Conservation (phyloP, 2,113 vertebrate species). For the Myrmophylax atrothorax region DNA sequence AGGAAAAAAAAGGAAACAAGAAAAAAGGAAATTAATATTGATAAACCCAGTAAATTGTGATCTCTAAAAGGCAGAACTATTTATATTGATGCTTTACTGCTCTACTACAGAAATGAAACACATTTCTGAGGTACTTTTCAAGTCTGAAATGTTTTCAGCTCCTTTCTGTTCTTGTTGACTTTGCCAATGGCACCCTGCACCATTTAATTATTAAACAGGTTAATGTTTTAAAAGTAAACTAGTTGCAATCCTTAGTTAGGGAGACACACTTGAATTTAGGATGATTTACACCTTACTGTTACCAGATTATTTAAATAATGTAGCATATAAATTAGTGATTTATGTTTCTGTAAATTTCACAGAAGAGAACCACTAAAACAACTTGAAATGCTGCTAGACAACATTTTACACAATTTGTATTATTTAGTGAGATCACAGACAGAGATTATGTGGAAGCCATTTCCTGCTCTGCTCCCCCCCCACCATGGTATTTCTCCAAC, state of each 20-base stretch:
- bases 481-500: neutral
- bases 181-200: neutral
- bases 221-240: constrained; percentile 6
- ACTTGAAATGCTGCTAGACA: neutral
- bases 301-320: neutral
- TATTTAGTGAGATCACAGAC: neutral
- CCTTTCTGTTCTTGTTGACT: constrained; percentile 23
- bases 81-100: neutral
- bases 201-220: constrained; percentile 21
- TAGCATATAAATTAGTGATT: neutral
- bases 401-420: neutral
- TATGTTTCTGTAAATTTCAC: neutral
- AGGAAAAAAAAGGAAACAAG: neutral
- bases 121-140: neutral
- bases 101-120: neutral
- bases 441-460: neutral
- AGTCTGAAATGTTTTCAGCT: constrained; percentile 6
- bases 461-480: neutral
- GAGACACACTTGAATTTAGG: neutral
- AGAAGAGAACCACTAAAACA: neutral
- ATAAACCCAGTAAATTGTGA: neutral
- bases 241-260: neutral
- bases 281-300: neutral
- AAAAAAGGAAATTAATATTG: constrained; percentile 19
- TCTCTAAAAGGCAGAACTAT: neutral